Evolutionary conservation across 2,888 invertebrate species (phyloP), one percentile per base, ranked within the genome.

Genomic region (Agapostemon virescens): DNA sequence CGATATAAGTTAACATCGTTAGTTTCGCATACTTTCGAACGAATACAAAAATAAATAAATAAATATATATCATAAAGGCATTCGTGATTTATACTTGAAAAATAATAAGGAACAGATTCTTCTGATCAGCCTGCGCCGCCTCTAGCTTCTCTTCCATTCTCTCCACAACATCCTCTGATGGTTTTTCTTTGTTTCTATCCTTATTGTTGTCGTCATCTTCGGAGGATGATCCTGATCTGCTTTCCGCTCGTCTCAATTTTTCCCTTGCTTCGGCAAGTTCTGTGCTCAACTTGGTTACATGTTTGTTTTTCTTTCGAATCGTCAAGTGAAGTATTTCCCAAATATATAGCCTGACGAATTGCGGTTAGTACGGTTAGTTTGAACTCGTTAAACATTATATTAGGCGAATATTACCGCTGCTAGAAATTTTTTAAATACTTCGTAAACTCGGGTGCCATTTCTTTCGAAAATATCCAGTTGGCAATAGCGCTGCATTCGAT

Each of bases 291-390:
- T 97, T 97, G 0, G 96, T 96, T 3, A 99, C 98, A 90, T 98
- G 98, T 90, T 97, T 97, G 91, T 98, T 98, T 97, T 99, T 98
- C 94, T 98, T 99, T 89, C 97, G 97, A 69, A 99, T 98, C 3
- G 99, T 99, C 79, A 98, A 94, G 93, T 99, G 98, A 73, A 99
- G 94, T 80, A 99, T 96, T 94, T 99, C 99, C 99, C 99, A 99
- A 30, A 99, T 95, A 92, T 98, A 98, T 90, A 96, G 95, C 93
- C 98, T 98, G 88, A 2, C 61, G 87, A 87, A 86, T 79, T 69
- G 73, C 1, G 26, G 11, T n/a, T 30, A 15, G 17, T 69, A 26
- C 23, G 17, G 15, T 49, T 23, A 30, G 23, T 38, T 26, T 38
- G 26, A 58, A 38, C 45, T 9, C 36, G 20, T 58, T 30, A 36